Evolutionary conservation across 2,113 vertebrate genomes (phyloP).

Genomic region (Microcebus tavaratra): DNA sequence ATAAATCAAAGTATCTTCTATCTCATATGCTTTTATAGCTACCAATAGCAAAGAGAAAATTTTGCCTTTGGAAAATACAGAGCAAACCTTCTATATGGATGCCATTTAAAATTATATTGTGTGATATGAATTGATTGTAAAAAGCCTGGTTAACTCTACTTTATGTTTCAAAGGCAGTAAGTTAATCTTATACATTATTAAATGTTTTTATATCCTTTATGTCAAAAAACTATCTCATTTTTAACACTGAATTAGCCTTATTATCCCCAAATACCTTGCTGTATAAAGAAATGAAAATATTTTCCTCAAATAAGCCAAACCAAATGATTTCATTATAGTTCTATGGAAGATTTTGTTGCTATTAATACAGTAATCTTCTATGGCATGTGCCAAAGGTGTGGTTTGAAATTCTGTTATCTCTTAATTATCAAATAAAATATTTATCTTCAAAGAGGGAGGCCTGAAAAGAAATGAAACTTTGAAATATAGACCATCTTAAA

Average conservation of each 20-base stretch:
- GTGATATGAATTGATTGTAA: neutral
- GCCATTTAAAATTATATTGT: slow-evolving; percentile 35
- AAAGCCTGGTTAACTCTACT: slow-evolving; percentile 2
- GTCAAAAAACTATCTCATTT: neutral
- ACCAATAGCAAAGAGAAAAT: slow-evolving; percentile 7
- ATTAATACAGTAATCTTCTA: neutral
- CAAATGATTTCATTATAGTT: slow-evolving; percentile 41
- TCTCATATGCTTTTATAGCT: neutral
- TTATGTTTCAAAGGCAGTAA: slow-evolving; percentile 29
- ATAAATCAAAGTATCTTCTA: neutral
- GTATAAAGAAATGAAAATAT: slow-evolving; percentile 15
- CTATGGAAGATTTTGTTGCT: slow-evolving; percentile 35
- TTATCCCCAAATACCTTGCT: neutral
- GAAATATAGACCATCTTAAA: neutral
- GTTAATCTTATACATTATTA: neutral
- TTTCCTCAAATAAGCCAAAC: slow-evolving; percentile 40
- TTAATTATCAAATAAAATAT: slow-evolving; percentile 53
- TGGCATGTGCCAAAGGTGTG: neutral
- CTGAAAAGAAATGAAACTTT: slow-evolving; percentile 2
- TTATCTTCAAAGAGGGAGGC: slow-evolving; percentile 8
- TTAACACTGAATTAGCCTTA: slow-evolving; percentile 15
- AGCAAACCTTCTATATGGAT: neutral
- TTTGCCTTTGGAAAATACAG: neutral
- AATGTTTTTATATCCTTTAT: slow-evolving; percentile 12
- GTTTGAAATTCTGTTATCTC: slow-evolving; percentile 42